Percentiles rank a stretch among this genome's conserved stretches.
Conservation (phyloP, 2,888 invertebrate species). For the Caenorhabditis uteleia region DNA sequence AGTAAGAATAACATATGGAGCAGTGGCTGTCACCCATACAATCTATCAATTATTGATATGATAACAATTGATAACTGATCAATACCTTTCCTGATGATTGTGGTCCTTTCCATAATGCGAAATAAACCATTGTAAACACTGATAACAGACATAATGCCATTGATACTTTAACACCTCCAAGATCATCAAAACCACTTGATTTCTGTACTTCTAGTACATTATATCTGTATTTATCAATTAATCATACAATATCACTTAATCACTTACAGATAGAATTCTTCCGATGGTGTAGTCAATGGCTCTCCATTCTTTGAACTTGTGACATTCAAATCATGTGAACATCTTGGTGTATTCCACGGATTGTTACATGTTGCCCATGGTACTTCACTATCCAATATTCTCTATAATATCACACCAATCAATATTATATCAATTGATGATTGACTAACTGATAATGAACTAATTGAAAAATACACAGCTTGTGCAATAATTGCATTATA, state of each 20-base stretch:
- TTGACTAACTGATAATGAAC: slow-evolving; percentile 74
- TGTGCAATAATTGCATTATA: slow-evolving; percentile 96
- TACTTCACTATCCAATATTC: slow-evolving; percentile 71
- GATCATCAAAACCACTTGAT: slow-evolving; percentile 82
- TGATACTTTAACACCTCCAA: slow-evolving; percentile 88
- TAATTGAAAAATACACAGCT: slow-evolving; percentile 88
- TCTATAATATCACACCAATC: too few species aligned
- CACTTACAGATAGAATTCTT: slow-evolving; percentile 84
- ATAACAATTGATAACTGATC: background rate
- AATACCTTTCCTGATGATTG: slow-evolving; percentile 87
- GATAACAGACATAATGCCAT: slow-evolving; percentile 87
- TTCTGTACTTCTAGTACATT: slow-evolving; percentile 85
- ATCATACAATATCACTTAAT: background rate
- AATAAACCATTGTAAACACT: slow-evolving; percentile 91
- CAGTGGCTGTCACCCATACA: slow-evolving; percentile 92
- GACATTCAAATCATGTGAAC: slow-evolving; percentile 72
- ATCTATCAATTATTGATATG: slow-evolving; percentile 75
- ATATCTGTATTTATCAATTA: slow-evolving; percentile 75
- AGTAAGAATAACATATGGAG: slow-evolving; percentile 87
- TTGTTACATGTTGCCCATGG: slow-evolving; percentile 89
- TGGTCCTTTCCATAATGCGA: slow-evolving; percentile 91
- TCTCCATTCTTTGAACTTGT: slow-evolving; percentile 35
- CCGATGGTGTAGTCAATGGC: slow-evolving; percentile 75
- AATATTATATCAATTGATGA: too few species aligned
- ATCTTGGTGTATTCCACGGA: slow-evolving; percentile 83